phyloP scores from a whole-genome alignment of 2,113 vertebrate species.

The Ranitomeya imitator region DNA sequence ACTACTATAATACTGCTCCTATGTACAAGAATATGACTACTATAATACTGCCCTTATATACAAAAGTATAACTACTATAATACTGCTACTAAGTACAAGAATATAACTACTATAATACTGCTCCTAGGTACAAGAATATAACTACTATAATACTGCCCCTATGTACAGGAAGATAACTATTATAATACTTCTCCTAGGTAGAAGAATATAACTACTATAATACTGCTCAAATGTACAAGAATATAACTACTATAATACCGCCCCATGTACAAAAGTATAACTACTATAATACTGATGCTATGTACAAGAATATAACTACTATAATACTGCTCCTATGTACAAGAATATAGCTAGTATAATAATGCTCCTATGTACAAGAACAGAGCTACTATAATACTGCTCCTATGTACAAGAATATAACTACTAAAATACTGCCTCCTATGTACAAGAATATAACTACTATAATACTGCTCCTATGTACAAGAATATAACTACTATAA shows the following conservation, averaged over 20 bases:
- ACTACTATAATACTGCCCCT: too few species aligned
- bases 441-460: background rate
- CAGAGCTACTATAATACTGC: background rate
- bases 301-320: background rate
- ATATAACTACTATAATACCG: background rate
- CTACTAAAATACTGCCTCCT: background rate
- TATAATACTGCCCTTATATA: background rate
- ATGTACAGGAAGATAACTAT: background rate
- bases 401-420: background rate
- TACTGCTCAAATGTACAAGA: conserved; percentile 2
- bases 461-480: background rate
- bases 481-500: background rate
- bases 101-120: too few species aligned
- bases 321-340: conserved; percentile 1
- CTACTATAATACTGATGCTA: conserved; percentile 2
- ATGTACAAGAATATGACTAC: background rate
- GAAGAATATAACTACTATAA: background rate
- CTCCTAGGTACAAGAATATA: too few species aligned
- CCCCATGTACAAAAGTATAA: background rate
- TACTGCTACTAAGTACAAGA: too few species aligned
- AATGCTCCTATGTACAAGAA: conserved; percentile 7
- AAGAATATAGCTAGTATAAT: conserved; percentile 12
- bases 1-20: background rate
- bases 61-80: too few species aligned
- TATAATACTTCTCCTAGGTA: background rate